Evolutionary conservation across 2,113 vertebrate species (phyloP).

Genomic region (Microcebus lehilahytsara): DNA sequence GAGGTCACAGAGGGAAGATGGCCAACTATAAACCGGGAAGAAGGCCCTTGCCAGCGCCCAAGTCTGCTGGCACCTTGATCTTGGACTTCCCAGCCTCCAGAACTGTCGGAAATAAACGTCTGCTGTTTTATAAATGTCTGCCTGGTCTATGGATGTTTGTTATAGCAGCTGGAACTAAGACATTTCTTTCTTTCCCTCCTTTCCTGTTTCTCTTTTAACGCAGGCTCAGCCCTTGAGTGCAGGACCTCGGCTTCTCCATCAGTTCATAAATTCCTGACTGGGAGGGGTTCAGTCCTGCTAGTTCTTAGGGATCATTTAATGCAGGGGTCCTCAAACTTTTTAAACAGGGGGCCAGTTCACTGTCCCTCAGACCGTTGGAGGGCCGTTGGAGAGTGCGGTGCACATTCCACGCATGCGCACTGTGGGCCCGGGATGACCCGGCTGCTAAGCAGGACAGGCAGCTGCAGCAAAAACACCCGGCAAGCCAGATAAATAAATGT

Average conservation of each 20-base stretch:
- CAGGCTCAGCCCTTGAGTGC: not conserved
- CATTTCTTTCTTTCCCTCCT: too few relatives aligned
- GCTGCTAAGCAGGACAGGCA: too few relatives aligned
- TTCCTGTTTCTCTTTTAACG: not conserved
- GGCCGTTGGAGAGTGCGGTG: too few relatives aligned
- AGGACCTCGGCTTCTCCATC: too few relatives aligned
- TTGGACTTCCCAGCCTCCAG: not conserved
- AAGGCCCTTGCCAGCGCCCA: not conserved
- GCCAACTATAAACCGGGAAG: not conserved
- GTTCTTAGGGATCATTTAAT: not conserved
- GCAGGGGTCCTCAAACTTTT: not conserved
- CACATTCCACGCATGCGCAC: too few relatives aligned
- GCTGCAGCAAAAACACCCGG: too few relatives aligned
- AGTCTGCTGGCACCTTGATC: not conserved
- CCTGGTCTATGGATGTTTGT: too few relatives aligned
- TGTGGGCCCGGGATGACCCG: too few relatives aligned
- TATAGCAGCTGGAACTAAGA: not conserved
- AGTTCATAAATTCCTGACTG: not conserved
- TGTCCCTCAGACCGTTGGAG: too few relatives aligned
- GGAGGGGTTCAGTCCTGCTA: not conserved
- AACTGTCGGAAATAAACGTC: not conserved
- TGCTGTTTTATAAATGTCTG: not conserved
- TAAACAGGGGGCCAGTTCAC: too few relatives aligned
- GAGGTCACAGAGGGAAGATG: not conserved
- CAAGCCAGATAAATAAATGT: too few relatives aligned